A percentile compares a stretch with the other conserved stretches of the same genome.
These are phyloP conservation scores for Rhynchophorus ferrugineus DNA, from an alignment of 1,140 invertebrate genomes.

Conservation along the genomic window DNA sequence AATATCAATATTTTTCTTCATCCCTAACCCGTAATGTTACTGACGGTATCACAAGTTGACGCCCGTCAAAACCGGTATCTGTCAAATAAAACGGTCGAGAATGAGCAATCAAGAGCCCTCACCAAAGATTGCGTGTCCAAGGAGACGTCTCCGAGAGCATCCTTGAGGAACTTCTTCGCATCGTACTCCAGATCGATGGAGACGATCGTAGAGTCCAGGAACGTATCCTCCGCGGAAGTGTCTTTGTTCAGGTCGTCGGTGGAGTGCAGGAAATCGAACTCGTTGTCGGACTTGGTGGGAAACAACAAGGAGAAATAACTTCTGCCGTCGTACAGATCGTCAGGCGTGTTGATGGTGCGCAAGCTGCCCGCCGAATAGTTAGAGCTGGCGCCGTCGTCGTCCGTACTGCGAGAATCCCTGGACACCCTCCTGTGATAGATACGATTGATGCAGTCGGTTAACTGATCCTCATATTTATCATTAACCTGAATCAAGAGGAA, in stretches of 20 bases:
- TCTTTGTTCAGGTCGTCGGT: slow-evolving; percentile 18
- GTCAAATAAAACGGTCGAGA: no score
- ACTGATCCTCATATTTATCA: slow-evolving; percentile 17
- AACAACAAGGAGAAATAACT: slow-evolving; percentile 7
- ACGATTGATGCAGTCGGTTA: slow-evolving; percentile 15
- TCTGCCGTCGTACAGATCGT: slow-evolving; percentile 7
- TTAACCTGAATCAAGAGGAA: slow-evolving; percentile 6
- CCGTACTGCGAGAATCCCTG: slow-evolving; percentile 8
- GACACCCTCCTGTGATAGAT: slow-evolving; percentile 21
- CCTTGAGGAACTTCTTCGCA: slow-evolving; percentile 16
- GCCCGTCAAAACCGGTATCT: no score
- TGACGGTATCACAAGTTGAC: no score
- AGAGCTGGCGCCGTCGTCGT: slow-evolving; percentile 15
- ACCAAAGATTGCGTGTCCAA: slow-evolving; percentile 6
- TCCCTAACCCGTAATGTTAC: no score
- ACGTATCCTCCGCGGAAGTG: slow-evolving; percentile 1
- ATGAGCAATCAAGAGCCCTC: not conserved
- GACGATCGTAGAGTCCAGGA: not conserved
- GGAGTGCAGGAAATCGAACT: slow-evolving; percentile 13
- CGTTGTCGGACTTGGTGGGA: slow-evolving; percentile 2
- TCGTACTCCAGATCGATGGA: slow-evolving; percentile 13
- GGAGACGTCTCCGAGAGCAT: slow-evolving; percentile 15
- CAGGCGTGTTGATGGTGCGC: slow-evolving; percentile 12
- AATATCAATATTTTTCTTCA: no score
- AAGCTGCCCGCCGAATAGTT: slow-evolving; percentile 11